phyloP scores from a whole-genome alignment of 64 coral and sea anemone species.

The Dendronephthya gigantea region DNA sequence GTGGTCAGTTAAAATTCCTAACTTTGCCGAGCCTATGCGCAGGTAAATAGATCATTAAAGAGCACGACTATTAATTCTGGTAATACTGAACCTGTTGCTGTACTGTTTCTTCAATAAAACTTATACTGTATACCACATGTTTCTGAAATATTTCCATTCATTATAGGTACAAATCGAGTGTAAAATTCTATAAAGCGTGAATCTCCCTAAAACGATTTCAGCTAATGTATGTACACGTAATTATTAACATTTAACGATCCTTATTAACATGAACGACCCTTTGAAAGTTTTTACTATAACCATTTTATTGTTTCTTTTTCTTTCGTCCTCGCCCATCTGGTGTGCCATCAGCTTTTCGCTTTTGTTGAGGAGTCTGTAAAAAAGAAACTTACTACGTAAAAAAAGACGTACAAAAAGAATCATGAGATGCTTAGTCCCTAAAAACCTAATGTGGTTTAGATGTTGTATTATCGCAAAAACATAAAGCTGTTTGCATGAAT shows the following conservation, averaged over 20 bases:
- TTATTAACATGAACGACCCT: not conserved
- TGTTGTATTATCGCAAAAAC: not conserved
- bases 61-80: too few species aligned
- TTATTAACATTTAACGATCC: not conserved
- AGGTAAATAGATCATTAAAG: too few species aligned
- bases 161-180: not conserved
- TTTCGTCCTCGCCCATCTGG: conserved; percentile 85
- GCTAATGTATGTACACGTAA: not conserved
- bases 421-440: not conserved
- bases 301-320: conserved; percentile 61
- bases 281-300: not conserved
- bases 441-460: not conserved
- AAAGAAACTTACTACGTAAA: not conserved
- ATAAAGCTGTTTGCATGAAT: not conserved
- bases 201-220: not conserved
- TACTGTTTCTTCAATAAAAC: too few species aligned
- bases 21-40: too few species aligned
- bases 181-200: not conserved
- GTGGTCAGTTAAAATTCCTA: too few species aligned
- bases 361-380: conserved; percentile 49
- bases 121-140: too few species aligned
- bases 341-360: conserved; percentile 88
- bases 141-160: not conserved
- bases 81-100: too few species aligned
- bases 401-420: not conserved